phyloP scores from a whole-genome alignment of 1,140 invertebrate species.

The Drosophila sp. region DNA sequence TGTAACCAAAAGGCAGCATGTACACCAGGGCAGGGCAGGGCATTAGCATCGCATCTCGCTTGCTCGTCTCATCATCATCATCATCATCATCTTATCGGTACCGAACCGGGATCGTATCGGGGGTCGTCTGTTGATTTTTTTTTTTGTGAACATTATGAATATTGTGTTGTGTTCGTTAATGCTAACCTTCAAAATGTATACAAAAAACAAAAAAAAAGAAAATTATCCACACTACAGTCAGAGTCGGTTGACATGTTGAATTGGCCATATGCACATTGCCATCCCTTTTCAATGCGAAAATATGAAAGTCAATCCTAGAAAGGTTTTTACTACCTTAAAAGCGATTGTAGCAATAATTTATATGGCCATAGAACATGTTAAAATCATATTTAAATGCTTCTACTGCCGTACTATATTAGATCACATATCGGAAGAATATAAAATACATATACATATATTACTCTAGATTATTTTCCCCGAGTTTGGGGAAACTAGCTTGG shows the following conservation, averaged over 20 bases:
- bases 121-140: constrained; percentile 14
- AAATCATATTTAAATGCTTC: no score
- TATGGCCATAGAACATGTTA: no score
- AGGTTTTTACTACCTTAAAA: no score
- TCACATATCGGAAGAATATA: no score
- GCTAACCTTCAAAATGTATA: neutral
- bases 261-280: neutral
- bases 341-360: no score
- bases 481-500: neutral
- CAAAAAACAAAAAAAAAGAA: neutral
- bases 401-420: no score
- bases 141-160: constrained; percentile 4
- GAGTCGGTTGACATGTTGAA: neutral
- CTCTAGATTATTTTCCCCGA: no score
- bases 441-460: no score
- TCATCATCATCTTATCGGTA: neutral
- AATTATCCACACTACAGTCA: neutral
- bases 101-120: constrained; percentile 13
- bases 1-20: constrained; percentile 1
- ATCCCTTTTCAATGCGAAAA: no score
- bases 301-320: no score
- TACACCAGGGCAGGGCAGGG: neutral
- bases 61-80: neutral
- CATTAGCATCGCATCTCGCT: constrained; percentile 3
- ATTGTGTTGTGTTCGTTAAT: neutral